A percentile compares a stretch with the other conserved stretches of the same genome.
phyloP scores from a whole-genome alignment of 2,797 vertebrate genomes.

The Graptemys geographica region DNA sequence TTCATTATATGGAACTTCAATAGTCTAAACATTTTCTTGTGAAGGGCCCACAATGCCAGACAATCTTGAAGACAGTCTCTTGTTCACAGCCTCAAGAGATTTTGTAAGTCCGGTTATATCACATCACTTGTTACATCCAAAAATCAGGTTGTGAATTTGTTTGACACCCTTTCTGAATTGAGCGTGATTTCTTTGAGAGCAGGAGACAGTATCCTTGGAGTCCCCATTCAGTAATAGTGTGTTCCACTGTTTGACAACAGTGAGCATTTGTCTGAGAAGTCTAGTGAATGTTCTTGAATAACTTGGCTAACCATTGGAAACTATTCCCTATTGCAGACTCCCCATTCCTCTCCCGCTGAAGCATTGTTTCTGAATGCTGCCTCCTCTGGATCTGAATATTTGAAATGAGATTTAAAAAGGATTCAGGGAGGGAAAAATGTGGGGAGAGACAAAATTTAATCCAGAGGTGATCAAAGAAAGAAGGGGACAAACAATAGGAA shows the following conservation, averaged over 20 bases:
- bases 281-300: constrained; percentile 64
- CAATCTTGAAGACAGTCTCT: background rate
- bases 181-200: constrained; percentile 2
- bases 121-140: constrained; percentile 14
- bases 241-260: constrained; percentile 40
- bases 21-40: background rate
- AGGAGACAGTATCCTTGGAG: constrained; percentile 25
- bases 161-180: constrained; percentile 32
- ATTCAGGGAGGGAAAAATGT: background rate
- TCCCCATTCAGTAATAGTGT: background rate
- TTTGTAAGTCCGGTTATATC: background rate
- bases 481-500: background rate
- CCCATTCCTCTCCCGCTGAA: constrained; percentile 44
- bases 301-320: constrained; percentile 62
- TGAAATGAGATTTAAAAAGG: background rate
- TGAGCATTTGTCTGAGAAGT: constrained; percentile 58
- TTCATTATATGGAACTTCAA: constrained; percentile 47
- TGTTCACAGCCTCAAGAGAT: constrained; percentile 33
- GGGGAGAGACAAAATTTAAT: background rate
- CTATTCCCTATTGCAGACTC: constrained; percentile 41
- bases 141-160: constrained; percentile 11
- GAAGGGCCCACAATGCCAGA: background rate
- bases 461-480: background rate
- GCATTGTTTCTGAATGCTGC: constrained; percentile 59
- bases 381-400: constrained; percentile 40